These are phyloP conservation scores for Cebus imitator DNA, from an alignment of 2,113 vertebrate genomes.

Conservation along the genomic window DNA sequence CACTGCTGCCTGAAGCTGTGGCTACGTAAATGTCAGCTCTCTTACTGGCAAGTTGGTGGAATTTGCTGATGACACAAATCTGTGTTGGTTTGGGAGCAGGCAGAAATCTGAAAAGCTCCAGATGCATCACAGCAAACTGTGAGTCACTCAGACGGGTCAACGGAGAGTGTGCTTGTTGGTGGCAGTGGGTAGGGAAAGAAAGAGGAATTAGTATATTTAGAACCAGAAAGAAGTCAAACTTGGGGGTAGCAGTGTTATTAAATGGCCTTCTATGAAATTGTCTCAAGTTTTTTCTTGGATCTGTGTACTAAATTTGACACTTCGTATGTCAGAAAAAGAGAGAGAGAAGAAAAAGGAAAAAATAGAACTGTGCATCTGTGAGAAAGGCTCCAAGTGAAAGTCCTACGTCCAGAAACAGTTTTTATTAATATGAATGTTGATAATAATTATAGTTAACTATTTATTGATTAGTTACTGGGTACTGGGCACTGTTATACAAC, in stretches of 20 bases:
- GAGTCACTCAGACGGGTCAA: slow-evolving; percentile 41
- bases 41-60: slow-evolving; percentile 53
- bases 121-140: slow-evolving; percentile 8
- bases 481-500: neutral
- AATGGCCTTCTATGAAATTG: neutral
- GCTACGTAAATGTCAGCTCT: slow-evolving; percentile 61
- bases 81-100: slow-evolving; percentile 53
- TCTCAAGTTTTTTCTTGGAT: neutral
- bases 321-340: neutral
- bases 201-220: neutral
- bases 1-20: slow-evolving; percentile 51
- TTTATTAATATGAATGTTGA: neutral
- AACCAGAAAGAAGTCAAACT: neutral
- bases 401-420: neutral
- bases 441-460: neutral
- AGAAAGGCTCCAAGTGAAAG: neutral
- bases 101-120: slow-evolving; percentile 37
- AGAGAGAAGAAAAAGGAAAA: neutral
- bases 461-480: neutral
- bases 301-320: slow-evolving; percentile 29
- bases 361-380: neutral
- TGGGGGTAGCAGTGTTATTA: neutral
- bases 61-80: slow-evolving; percentile 73
- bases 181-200: neutral
- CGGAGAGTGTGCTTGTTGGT: slow-evolving; percentile 1